Base-by-base conservation (phyloP, 2,797 vertebrate genomes). In the Catharus ustulatus region DNA sequence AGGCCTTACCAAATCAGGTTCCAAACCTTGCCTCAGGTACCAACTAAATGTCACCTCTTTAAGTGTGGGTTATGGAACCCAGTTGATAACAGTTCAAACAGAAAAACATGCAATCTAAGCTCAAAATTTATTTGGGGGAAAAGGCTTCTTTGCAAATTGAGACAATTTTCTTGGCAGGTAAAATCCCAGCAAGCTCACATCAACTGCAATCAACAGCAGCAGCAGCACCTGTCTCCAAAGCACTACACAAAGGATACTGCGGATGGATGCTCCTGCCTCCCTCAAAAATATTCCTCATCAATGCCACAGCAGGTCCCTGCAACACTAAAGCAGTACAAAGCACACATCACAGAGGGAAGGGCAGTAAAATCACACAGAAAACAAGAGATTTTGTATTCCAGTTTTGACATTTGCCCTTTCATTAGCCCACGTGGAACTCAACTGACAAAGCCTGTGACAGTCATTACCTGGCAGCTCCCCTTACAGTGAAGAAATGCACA, bases 321-420 rank as follows among this genome's bases (percentile, higher is more conserved):
- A 0, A 48, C 42, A 43, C 29, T 29, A 27, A 26, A 68, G 54
- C 77, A 82, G 62, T 13, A 62, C 23, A 49, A 84, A 32, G 54
- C n/a, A 84, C 43, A 9, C 0, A 3, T 20, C 62, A 73, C 0
- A 0, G 36, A 61, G 11, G 20, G 32, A 55, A 73, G 19, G 23
- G 48, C 36, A 82, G 48, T 43, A 89, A 63, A 81, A 90, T 73
- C 24, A 43, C 46, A 49, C 19, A 43, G 46, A 75, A 87, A 76
- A 29, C 6, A 54, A 62, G 64, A 68, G 13, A 75, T 66, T 74
- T 72, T 17, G 27, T 67, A 69, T 72, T 78, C 36, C 26, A 23
- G 23, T 62, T 73, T 71, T 63, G 87, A 45, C 49, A 38, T 48
- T 43, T 82, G 48, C 80, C 15, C 13, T 82, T 69, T 87, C 69